A percentile compares a stretch with the other conserved stretches of the same genome.
phyloP scores from a whole-genome alignment of 2,888 invertebrate genomes.

The Isoperla grammatica region DNA sequence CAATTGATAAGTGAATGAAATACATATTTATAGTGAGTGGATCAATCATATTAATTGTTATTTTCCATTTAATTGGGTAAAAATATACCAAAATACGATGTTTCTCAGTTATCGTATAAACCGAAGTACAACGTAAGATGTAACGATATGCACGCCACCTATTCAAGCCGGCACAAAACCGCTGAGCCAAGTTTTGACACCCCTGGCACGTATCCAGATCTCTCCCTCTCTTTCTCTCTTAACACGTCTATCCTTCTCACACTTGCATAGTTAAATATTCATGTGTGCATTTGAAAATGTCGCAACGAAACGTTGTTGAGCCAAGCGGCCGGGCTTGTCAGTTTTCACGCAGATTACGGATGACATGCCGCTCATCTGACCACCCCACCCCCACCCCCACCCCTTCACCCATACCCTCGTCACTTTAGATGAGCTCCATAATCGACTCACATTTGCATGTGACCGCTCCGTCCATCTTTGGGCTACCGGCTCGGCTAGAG shows the following conservation, averaged over 20 bases:
- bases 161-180: too few species aligned
- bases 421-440: constrained; percentile 7
- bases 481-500: background rate
- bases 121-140: too few species aligned
- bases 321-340: constrained; percentile 6
- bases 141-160: too few species aligned
- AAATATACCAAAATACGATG: too few species aligned
- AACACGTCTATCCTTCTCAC: background rate
- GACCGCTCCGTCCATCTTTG: too few species aligned
- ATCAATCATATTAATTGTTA: too few species aligned
- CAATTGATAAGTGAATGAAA: too few species aligned
- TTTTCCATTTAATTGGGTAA: too few species aligned
- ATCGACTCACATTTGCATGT: constrained; percentile 11
- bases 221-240: background rate
- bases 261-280: constrained; percentile 8
- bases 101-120: too few species aligned
- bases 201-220: background rate
- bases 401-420: constrained; percentile 4
- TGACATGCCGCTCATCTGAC: constrained; percentile 19
- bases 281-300: constrained; percentile 27
- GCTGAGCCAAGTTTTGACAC: background rate
- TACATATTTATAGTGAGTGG: too few species aligned
- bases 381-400: constrained; percentile 6
- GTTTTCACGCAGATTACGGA: constrained; percentile 28
- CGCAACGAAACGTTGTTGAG: constrained; percentile 18